Percentiles rank a stretch among this genome's conserved stretches.
Conservation (phyloP, 2,888 invertebrate genomes). For the Octodonta nipae region DNA sequence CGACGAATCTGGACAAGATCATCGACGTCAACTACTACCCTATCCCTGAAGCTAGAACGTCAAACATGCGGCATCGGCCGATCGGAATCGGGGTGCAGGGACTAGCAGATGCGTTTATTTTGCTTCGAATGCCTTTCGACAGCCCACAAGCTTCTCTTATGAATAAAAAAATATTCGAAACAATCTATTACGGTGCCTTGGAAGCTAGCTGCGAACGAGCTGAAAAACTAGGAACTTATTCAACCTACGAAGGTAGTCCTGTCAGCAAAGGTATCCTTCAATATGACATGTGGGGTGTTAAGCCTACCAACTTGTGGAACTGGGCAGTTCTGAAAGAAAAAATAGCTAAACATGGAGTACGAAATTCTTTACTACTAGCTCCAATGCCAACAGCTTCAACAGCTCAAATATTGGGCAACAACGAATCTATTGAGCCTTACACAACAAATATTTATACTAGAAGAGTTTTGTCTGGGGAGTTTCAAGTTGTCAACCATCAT, state of each 20-base stretch:
- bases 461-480: constrained; percentile 89
- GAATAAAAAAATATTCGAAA: constrained; percentile 95
- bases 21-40: constrained; percentile 96
- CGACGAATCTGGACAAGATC: constrained; percentile 87
- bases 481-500: constrained; percentile 86
- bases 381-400: constrained; percentile 99
- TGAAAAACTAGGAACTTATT: constrained; percentile 69
- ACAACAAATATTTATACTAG: constrained; percentile 93
- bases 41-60: constrained; percentile 70
- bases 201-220: constrained; percentile 93
- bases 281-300: constrained; percentile 94
- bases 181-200: constrained; percentile 90
- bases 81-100: constrained; percentile 91
- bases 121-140: constrained; percentile 88
- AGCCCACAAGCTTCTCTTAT: constrained; percentile 70
- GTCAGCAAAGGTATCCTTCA: constrained; percentile 91
- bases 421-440: constrained; percentile 95
- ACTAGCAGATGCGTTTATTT: constrained; percentile 88
- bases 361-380: constrained; percentile 80
- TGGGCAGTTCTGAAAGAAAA: constrained; percentile 72
- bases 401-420: constrained; percentile 97
- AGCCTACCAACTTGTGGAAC: constrained; percentile 75
- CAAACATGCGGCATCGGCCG: constrained; percentile 76
- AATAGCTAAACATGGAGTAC: constrained; percentile 76
- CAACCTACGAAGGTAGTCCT: constrained; percentile 78